Percentiles rank a stretch among this genome's conserved stretches.
Conservation (phyloP, 1,140 invertebrate genomes). For the Zaprionus ornatus region DNA sequence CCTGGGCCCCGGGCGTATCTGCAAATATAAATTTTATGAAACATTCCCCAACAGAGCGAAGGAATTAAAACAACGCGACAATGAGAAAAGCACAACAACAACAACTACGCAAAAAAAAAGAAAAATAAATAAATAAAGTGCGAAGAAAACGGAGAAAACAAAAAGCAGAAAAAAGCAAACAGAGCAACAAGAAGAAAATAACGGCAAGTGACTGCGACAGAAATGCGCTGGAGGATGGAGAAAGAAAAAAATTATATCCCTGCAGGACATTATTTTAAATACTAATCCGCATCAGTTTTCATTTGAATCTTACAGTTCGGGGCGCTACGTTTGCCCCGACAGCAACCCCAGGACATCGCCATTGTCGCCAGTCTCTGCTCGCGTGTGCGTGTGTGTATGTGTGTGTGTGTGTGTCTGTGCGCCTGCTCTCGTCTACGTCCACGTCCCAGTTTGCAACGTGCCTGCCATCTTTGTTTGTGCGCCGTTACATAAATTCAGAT, state of each 20-base stretch:
- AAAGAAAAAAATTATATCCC: constrained; percentile 76
- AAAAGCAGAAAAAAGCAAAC: constrained; percentile 38
- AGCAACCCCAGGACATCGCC: constrained; percentile 62
- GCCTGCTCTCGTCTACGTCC: constrained; percentile 16
- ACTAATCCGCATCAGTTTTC: constrained; percentile 84
- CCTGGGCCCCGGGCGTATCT: constrained; percentile 52
- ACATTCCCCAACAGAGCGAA: constrained; percentile 64
- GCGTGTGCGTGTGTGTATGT: neutral
- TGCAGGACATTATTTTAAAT: constrained; percentile 84
- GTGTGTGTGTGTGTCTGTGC: neutral
- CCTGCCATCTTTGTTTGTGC: constrained; percentile 77
- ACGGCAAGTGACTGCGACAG: constrained; percentile 50
- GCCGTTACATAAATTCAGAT: constrained; percentile 83
- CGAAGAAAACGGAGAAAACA: constrained; percentile 52
- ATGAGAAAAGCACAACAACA: constrained; percentile 38
- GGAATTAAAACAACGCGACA: constrained; percentile 69
- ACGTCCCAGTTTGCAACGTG: constrained; percentile 49
- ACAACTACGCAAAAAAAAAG: constrained; percentile 21
- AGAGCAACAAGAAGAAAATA: constrained; percentile 18
- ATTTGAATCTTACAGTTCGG: constrained; percentile 68
- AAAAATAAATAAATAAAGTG: constrained; percentile 67
- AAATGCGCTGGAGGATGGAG: constrained; percentile 38
- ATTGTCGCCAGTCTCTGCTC: constrained; percentile 10
- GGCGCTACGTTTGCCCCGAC: constrained; percentile 25
- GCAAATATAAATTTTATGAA: constrained; percentile 82